Conservation (phyloP, 2,797 vertebrate species). For the Synaphobranchus kaupii region DNA sequence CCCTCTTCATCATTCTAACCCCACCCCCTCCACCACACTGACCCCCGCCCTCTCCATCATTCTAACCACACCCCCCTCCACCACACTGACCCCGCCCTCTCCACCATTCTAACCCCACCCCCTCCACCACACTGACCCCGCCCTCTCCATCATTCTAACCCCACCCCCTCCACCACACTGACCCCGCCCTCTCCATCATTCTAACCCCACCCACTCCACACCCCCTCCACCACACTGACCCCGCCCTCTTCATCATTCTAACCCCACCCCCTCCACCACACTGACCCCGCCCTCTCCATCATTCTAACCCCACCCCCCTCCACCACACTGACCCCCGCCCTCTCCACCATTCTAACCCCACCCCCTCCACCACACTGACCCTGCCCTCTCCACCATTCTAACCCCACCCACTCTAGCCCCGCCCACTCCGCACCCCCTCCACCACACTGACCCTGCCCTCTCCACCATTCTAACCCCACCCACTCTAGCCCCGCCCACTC, state of each 20-base stretch:
- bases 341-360: background rate
- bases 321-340: background rate
- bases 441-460: background rate
- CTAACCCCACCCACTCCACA: background rate
- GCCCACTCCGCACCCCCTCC: background rate
- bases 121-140: background rate
- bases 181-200: conserved; percentile 10
- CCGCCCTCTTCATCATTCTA: background rate
- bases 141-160: background rate
- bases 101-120: background rate
- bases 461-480: background rate
- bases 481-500: background rate
- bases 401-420: too few species aligned
- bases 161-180: background rate
- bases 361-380: background rate
- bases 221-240: background rate
- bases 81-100: background rate
- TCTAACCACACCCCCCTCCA: background rate
- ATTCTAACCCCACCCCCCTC: background rate
- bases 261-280: background rate
- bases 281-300: background rate
- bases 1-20: background rate
- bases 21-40: background rate
- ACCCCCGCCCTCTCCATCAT: background rate
- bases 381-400: background rate